These are phyloP conservation scores for Steinernema scapterisci DNA, from an alignment of 2,888 invertebrate species.

Conservation along the genomic window DNA sequence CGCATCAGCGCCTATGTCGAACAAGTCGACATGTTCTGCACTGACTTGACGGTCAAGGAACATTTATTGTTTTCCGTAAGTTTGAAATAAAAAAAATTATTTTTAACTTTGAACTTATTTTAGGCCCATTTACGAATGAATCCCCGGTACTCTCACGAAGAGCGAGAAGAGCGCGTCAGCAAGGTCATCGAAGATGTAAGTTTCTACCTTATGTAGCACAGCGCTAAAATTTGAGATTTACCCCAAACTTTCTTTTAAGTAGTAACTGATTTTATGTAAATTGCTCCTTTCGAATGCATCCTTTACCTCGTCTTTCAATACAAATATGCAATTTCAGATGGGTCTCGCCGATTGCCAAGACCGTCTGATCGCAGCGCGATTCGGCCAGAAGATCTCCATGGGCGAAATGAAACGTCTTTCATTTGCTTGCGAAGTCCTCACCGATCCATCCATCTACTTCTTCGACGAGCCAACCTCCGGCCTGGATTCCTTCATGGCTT, in stretches of 20 bases:
- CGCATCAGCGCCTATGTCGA: slow-evolving; percentile 83
- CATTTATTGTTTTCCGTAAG: slow-evolving; percentile 82
- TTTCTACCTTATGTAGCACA: too few species aligned
- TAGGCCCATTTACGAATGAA: slow-evolving; percentile 48
- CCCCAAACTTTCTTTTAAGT: too few species aligned
- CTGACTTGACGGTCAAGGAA: slow-evolving; percentile 82
- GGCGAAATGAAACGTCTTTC: slow-evolving; percentile 85
- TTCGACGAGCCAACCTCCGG: slow-evolving; percentile 41
- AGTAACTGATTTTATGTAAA: too few species aligned
- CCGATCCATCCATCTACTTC: slow-evolving; percentile 58
- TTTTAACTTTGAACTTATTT: slow-evolving; percentile 13
- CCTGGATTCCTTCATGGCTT: slow-evolving; percentile 60
- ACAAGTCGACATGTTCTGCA: slow-evolving; percentile 86
- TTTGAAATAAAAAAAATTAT: too few species aligned
- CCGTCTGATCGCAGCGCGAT: slow-evolving; percentile 47
- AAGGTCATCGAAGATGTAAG: slow-evolving; percentile 34
- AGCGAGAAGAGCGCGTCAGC: slow-evolving; percentile 43
- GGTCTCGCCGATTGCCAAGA: slow-evolving; percentile 48
- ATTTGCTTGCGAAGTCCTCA: slow-evolving; percentile 81
- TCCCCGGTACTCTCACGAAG: slow-evolving; percentile 31
- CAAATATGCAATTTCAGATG: neutral
- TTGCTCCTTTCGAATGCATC: too few species aligned
- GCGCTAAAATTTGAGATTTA: too few species aligned
- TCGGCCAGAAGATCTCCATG: slow-evolving; percentile 81
- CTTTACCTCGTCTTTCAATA: too few species aligned